These are phyloP conservation scores for Zaprionus obscuricornis DNA, from an alignment of 2,888 invertebrate genomes.

Conservation along the genomic window DNA sequence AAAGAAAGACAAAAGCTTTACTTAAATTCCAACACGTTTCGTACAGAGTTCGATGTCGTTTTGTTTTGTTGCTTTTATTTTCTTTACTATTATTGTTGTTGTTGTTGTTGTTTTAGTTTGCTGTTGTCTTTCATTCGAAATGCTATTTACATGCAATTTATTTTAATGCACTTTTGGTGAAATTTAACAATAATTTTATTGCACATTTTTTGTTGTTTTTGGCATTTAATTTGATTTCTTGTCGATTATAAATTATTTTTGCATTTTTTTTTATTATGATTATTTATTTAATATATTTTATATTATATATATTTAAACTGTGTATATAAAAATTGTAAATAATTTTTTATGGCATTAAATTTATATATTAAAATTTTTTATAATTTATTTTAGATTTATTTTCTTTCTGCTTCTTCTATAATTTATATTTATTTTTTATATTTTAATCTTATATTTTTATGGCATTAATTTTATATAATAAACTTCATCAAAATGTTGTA, in stretches of 20 bases:
- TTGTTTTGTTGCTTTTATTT: slow-evolving; percentile 29
- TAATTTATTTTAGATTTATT: no score
- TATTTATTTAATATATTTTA: no score
- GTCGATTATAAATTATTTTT: no score
- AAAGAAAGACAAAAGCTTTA: slow-evolving; percentile 39
- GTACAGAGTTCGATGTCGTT: slow-evolving; percentile 48
- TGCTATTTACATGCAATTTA: slow-evolving; percentile 32
- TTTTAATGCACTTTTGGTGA: slow-evolving; percentile 54
- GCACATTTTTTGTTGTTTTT: slow-evolving; percentile 1
- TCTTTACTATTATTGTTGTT: slow-evolving; percentile 26
- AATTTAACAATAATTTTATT: no score
- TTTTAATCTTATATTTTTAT: not conserved
- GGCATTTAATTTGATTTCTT: no score
- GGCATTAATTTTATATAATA: no score
- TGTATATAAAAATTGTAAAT: no score
- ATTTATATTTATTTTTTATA: not conserved
- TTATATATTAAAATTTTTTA: slow-evolving; percentile 2
- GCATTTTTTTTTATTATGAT: no score
- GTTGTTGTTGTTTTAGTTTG: slow-evolving; percentile 20
- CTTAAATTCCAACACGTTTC: slow-evolving; percentile 72
- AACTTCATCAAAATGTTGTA: no score
- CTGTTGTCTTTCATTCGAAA: slow-evolving; percentile 23
- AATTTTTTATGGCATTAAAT: slow-evolving; percentile 21
- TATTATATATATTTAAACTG: no score
- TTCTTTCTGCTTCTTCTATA: no score